These are phyloP conservation scores for Nibea coibor DNA, from an alignment of 2,113 vertebrate genomes.

Conservation along the genomic window DNA sequence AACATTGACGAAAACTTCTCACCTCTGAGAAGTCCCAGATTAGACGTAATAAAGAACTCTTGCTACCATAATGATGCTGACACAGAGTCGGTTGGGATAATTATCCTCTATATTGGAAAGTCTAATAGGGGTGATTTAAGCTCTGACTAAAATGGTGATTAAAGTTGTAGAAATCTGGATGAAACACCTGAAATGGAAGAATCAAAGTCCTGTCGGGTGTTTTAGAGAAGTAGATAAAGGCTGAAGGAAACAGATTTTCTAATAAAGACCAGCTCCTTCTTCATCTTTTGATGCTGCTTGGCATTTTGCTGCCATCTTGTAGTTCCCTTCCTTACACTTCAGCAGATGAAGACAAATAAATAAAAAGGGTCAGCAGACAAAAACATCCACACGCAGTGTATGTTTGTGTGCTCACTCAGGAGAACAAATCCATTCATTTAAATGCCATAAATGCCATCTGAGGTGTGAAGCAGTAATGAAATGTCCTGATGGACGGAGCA, in stretches of 20 bases:
- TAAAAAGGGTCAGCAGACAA: background rate
- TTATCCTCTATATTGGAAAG: background rate
- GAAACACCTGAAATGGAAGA: background rate
- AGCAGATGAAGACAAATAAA: background rate
- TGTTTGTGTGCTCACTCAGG: background rate
- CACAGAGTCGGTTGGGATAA: background rate
- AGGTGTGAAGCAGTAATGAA: constrained; percentile 19
- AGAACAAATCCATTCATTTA: background rate
- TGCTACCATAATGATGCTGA: background rate
- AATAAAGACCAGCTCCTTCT: background rate
- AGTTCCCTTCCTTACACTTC: background rate
- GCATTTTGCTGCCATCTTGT: too few relatives aligned
- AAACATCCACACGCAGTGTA: background rate
- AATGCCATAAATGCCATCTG: background rate
- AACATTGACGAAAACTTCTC: background rate
- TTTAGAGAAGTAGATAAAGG: background rate
- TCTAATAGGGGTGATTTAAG: background rate
- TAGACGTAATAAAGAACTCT: background rate
- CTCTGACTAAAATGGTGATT: background rate
- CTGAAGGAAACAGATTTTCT: background rate
- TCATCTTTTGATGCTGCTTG: background rate
- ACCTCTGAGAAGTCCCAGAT: background rate
- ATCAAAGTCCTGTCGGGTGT: background rate
- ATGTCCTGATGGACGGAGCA: background rate
- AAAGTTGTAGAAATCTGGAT: background rate